These are phyloP conservation scores for Tetrao urogallus DNA, from an alignment of 2,113 vertebrate species.

Conservation along the genomic window DNA sequence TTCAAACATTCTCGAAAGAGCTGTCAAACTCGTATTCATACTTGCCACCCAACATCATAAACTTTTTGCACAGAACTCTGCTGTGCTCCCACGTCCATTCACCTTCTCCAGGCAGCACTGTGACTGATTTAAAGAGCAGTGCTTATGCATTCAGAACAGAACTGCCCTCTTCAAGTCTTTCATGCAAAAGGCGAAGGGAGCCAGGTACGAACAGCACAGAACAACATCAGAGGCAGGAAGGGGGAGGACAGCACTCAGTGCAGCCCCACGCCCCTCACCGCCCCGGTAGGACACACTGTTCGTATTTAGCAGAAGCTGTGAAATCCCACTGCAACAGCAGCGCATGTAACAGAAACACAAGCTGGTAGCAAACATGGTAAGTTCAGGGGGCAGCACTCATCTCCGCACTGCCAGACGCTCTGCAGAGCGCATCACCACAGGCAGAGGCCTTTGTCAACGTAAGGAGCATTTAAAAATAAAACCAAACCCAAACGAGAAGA, in stretches of 20 bases:
- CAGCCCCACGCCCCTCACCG: background rate
- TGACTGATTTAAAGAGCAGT: background rate
- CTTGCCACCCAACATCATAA: background rate
- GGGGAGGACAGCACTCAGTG: background rate
- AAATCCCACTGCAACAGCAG: background rate
- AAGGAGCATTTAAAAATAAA: background rate
- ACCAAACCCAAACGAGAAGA: background rate
- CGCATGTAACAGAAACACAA: background rate
- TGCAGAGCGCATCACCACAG: accelerated
- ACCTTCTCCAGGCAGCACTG: background rate
- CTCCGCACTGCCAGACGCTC: background rate
- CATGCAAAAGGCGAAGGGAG: background rate
- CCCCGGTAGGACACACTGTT: background rate
- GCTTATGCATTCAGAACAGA: background rate
- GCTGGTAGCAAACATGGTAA: background rate
- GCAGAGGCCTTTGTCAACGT: background rate
- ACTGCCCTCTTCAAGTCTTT: background rate
- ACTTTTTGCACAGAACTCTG: background rate
- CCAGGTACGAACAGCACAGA: background rate
- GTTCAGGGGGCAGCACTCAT: background rate
- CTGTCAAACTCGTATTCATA: background rate
- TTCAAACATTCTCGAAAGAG: background rate
- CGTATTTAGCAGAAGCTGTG: background rate
- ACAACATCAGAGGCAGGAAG: background rate
- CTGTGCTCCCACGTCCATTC: background rate